phyloP scores from a whole-genome alignment of 1,140 invertebrate species.

The Platyscapa corneri region DNA sequence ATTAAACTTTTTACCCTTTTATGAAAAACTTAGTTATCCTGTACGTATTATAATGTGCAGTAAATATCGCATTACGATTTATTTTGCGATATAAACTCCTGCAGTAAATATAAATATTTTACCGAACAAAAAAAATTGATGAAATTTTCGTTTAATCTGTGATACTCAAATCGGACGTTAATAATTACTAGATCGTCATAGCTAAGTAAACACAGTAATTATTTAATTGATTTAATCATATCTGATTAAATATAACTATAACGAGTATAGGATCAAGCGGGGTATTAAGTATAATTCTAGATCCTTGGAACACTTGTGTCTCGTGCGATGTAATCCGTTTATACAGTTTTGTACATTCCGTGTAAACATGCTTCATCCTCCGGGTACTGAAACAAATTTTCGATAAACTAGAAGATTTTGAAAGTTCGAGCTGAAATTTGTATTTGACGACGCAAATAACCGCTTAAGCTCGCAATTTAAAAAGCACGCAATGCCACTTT shows the following conservation, averaged over 20 bases:
- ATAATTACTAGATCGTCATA: not conserved
- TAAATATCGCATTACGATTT: not conserved
- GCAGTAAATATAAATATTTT: not conserved
- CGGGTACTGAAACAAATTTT: not conserved
- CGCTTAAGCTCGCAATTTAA: not conserved
- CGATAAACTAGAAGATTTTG: not conserved
- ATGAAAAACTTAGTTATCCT: too few relatives aligned
- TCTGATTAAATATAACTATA: not conserved
- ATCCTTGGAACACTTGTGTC: not conserved
- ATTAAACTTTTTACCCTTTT: too few relatives aligned
- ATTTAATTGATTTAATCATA: conserved; percentile 11
- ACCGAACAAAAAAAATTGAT: not conserved
- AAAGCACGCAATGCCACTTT: not conserved
- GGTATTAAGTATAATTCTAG: not conserved
- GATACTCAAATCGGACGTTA: not conserved
- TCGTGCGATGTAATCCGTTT: conserved; percentile 8
- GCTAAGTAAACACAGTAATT: not conserved
- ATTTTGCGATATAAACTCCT: not conserved
- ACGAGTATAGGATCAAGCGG: not conserved
- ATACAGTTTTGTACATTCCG: not conserved
- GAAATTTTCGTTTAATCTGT: not conserved
- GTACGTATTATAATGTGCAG: not conserved
- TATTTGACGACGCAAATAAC: not conserved
- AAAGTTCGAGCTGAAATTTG: conserved; percentile 3
- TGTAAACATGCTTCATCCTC: not conserved